Evolutionary conservation across 2,888 invertebrate species (phyloP), one percentile per base, ranked within the genome.

Genomic region (Diaprepes abbreviatus): DNA sequence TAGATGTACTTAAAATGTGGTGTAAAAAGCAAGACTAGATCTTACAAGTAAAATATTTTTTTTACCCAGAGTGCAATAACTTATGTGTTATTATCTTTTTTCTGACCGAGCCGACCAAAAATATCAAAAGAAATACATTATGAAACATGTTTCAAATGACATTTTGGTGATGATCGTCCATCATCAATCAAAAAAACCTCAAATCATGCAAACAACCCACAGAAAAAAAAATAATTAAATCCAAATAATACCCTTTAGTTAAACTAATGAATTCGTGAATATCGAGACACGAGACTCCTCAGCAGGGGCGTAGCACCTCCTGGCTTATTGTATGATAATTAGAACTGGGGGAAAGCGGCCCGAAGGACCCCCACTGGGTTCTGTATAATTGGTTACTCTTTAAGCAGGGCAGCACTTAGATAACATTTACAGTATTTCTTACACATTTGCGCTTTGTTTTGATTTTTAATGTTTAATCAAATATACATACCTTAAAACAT

Each of bases 261-360:
- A 54, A 55, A 33, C 66, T 69, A 72, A 72, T 68, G 71, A 71
- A 71, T 71, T 71, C 71, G 71, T 71, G 71, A 67, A 71, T 64
- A 67, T 63, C 67, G 63, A 64, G 76, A 77, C 78, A 79, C 77
- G 78, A 79, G 78, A 77, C 75, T 75, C 71, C 76, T 54, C 77
- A 74, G 75, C 77, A 71, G 80, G 81, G 77, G 75, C 78, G 72
- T 78, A 79, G 76, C 82, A 81, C 81, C 81, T 81, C 80, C 79
- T 73, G 78, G 75, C 75, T 77, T 74, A 81, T 81, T 81, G 81
- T 81, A 81, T 81, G 82, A 73, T 81, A 82, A 82, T 81, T 81
- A 80, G 78, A 79, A 80, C 80, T 79, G 70, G 79, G 78, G 76
- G 77, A 79, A 81, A 79, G 76, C 77, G 76, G 38, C 70, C 71